Conservation (phyloP, 30 jellyfish, hydroid and myxozoan species). For the Sanderia malayensis region DNA sequence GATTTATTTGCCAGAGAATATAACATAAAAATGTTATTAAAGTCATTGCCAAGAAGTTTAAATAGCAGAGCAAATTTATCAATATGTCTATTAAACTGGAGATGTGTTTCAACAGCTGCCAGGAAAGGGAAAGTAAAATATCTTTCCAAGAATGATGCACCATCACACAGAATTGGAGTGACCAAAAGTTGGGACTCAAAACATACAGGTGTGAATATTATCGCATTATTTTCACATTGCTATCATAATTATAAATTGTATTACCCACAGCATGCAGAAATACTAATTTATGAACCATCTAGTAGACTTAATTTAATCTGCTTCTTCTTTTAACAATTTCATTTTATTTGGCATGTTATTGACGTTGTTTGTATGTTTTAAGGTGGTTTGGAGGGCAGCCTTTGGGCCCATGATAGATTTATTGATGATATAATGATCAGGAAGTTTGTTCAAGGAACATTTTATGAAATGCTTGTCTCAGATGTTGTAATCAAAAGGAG, state of each 20-base stretch:
- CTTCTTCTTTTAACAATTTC: too few species aligned
- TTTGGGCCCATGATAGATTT: constrained; percentile 92
- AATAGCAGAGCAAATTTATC: neutral
- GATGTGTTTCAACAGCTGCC: constrained; percentile 32
- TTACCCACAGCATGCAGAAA: too few species aligned
- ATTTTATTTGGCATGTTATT: too few species aligned
- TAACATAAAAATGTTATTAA: constrained; percentile 8
- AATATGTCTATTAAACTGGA: neutral
- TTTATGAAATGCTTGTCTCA: constrained; percentile 75
- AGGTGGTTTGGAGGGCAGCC: constrained; percentile 95
- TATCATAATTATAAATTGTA: too few species aligned
- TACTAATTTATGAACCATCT: too few species aligned
- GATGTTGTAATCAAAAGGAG: constrained; percentile 82
- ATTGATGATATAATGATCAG: constrained; percentile 87
- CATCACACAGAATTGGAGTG: constrained; percentile 84
- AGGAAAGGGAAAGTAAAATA: constrained; percentile 21
- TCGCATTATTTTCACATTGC: too few species aligned
- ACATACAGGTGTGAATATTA: constrained; percentile 89
- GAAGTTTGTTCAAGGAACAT: constrained; percentile 84
- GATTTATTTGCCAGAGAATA: too few species aligned
- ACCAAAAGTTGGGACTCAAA: constrained; percentile 83
- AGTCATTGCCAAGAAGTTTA: constrained; percentile 13
- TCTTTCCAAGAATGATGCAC: constrained; percentile 63
- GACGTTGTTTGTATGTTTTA: too few species aligned
- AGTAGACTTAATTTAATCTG: too few species aligned